Conservation (phyloP, 2,888 invertebrate genomes). For the Drosophila nigricruria region DNA sequence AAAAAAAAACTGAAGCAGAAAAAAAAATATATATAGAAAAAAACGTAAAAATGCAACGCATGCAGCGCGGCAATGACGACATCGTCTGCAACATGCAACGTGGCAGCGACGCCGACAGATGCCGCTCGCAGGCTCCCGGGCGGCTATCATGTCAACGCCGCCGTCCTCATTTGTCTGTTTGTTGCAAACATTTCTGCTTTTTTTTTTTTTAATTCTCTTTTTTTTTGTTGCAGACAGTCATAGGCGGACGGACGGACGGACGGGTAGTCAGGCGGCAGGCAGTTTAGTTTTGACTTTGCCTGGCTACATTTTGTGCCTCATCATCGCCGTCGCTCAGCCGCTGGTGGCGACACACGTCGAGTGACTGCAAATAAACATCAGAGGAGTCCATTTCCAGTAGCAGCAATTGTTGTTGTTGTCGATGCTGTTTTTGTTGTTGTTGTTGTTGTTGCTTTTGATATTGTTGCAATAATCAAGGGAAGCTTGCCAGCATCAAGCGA, state of each 20-base stretch:
- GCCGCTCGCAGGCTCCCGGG: slow-evolving; percentile 51
- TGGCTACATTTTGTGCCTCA: slow-evolving; percentile 74
- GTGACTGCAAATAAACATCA: slow-evolving; percentile 70
- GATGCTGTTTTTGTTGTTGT: neutral
- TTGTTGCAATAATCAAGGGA: slow-evolving; percentile 66
- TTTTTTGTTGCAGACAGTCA: slow-evolving; percentile 34
- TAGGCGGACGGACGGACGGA: neutral
- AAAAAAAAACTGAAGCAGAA: slow-evolving; percentile 30
- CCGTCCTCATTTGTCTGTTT: slow-evolving; percentile 78
- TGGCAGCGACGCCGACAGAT: slow-evolving; percentile 31
- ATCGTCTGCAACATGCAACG: slow-evolving; percentile 49
- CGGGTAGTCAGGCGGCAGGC: slow-evolving; percentile 33
- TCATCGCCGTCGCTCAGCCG: slow-evolving; percentile 54
- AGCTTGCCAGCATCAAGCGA: slow-evolving; percentile 29
- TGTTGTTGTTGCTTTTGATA: slow-evolving; percentile 40
- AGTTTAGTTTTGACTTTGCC: slow-evolving; percentile 68
- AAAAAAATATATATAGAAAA: slow-evolving; percentile 19
- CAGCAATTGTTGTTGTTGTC: slow-evolving; percentile 13
- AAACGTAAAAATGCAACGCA: slow-evolving; percentile 70
- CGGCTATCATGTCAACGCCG: slow-evolving; percentile 78
- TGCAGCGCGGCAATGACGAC: slow-evolving; percentile 59
- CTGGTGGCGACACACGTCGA: slow-evolving; percentile 78
- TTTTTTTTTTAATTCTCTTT: slow-evolving; percentile 47
- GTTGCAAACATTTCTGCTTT: slow-evolving; percentile 48
- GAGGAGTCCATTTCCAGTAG: slow-evolving; percentile 28